These are phyloP conservation scores for Diachrysia chrysitis DNA, from an alignment of 2,888 invertebrate genomes.

Conservation along the genomic window DNA sequence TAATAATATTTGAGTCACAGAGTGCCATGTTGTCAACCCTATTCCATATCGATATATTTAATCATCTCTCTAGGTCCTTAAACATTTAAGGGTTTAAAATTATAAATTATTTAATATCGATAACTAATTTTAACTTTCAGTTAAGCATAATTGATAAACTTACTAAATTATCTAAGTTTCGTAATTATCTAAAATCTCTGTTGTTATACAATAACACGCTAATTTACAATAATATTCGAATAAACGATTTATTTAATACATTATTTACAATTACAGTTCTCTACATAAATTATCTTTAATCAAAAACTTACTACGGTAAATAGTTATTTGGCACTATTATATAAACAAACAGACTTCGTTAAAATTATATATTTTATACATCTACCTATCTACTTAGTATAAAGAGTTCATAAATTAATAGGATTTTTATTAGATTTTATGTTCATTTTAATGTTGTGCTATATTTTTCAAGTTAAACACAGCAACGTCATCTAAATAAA, in stretches of 20 bases:
- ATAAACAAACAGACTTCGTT: conserved; percentile 54
- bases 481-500: conserved; percentile 32
- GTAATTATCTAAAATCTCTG: conserved; percentile 47
- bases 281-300: conserved; percentile 58
- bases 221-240: conserved; percentile 52
- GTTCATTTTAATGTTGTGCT: conserved; percentile 55
- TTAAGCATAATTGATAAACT: conserved; percentile 50
- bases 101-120: conserved; percentile 51
- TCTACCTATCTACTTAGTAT: conserved; percentile 63
- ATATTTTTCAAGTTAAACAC: conserved; percentile 35
- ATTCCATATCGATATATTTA: conserved; percentile 54
- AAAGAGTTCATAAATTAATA: conserved; percentile 55
- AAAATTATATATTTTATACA: conserved; percentile 59
- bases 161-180: conserved; percentile 43
- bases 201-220: conserved; percentile 51
- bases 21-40: conserved; percentile 31
- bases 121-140: conserved; percentile 41
- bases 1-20: conserved; percentile 34
- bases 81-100: conserved; percentile 51
- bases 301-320: conserved; percentile 58
- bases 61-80: conserved; percentile 59
- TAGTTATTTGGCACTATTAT: conserved; percentile 69
- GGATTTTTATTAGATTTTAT: conserved; percentile 27
- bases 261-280: conserved; percentile 53
- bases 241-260: conserved; percentile 46